Percentiles rank a stretch among this genome's conserved stretches.
Conservation (phyloP, 2,113 vertebrate species). For the Zosterops pallidus region DNA sequence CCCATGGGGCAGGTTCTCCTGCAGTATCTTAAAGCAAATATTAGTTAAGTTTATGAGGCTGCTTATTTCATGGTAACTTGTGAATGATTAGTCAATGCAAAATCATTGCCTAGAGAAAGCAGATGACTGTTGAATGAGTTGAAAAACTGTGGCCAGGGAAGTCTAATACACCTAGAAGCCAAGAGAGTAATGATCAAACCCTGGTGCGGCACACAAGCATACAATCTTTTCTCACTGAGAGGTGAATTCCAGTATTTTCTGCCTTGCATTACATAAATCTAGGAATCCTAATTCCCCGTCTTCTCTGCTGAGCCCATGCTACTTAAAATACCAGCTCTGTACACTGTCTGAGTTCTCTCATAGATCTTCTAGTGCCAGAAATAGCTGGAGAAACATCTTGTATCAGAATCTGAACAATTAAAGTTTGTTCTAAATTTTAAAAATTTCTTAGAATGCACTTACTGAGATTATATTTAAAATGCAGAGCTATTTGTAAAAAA, state of each 20-base stretch:
- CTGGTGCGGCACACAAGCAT: rapidly evolving
- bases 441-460: neutral
- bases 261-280: neutral
- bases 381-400: neutral
- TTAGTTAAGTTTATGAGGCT: slow-evolving; percentile 35
- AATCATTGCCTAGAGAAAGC: slow-evolving; percentile 1
- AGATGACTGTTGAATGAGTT: neutral
- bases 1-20: neutral
- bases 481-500: neutral
- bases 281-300: neutral
- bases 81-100: slow-evolving; percentile 57
- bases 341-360: neutral
- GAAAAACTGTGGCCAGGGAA: neutral
- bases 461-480: neutral
- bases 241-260: neutral
- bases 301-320: neutral
- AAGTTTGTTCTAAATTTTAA: neutral
- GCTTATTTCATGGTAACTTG: slow-evolving; percentile 26
- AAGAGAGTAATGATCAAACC: neutral
- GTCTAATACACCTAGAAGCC: neutral
- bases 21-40: slow-evolving; percentile 50
- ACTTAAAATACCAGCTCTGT: neutral
- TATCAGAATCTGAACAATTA: neutral
- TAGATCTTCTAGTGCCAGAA: neutral
- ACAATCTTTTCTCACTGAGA: neutral